phyloP scores from a whole-genome alignment of 2,113 vertebrate species.

The Dasypus novemcinctus region DNA sequence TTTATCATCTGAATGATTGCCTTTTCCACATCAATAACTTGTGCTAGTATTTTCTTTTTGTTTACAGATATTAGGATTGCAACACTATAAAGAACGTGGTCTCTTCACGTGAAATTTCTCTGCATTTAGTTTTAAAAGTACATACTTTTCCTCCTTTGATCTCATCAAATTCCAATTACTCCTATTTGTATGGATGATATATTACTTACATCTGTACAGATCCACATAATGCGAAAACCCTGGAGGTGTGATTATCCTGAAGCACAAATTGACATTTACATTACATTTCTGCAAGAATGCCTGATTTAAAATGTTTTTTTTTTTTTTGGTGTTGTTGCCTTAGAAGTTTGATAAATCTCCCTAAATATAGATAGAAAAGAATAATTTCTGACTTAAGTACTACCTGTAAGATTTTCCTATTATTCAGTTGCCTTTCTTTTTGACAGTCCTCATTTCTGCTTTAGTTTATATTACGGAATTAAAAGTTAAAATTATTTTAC shows the following conservation, averaged over 20 bases:
- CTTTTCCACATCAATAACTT: neutral
- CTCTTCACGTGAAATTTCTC: neutral
- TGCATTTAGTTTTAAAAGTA: constrained; percentile 4
- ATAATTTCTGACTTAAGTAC: neutral
- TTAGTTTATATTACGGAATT: neutral
- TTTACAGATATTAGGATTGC: neutral
- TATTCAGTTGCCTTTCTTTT: neutral
- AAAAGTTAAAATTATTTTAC: neutral
- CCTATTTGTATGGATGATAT: neutral
- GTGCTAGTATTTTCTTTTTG: neutral
- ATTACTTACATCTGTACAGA: neutral
- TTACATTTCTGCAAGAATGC: neutral
- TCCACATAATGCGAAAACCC: neutral
- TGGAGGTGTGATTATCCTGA: neutral
- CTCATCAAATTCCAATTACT: neutral
- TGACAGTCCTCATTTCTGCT: neutral
- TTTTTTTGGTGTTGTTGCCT: neutral
- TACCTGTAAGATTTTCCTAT: neutral
- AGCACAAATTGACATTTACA: constrained; percentile 43
- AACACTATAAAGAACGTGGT: neutral
- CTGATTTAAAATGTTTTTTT: constrained; percentile 18
- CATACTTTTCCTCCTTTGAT: neutral
- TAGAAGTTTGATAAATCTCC: constrained; percentile 44
- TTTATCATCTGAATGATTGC: neutral
- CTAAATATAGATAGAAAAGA: constrained; percentile 32